These are phyloP conservation scores for Lepidocyrtinus sp. DNA, from an alignment of 2,888 invertebrate genomes.

Conservation along the genomic window DNA sequence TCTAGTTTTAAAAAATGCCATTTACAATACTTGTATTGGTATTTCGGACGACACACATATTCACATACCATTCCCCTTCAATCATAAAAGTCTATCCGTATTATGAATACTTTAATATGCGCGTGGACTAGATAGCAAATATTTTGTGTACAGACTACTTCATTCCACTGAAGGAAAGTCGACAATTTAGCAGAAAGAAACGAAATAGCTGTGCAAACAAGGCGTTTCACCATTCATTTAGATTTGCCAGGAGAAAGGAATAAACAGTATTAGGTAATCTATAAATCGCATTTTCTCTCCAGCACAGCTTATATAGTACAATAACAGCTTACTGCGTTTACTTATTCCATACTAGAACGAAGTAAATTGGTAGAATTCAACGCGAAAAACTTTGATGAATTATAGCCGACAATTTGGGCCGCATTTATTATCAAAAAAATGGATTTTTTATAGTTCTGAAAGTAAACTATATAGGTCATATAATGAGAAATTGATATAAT, in stretches of 20 bases:
- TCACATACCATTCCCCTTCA: not conserved
- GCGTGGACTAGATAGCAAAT: not conserved
- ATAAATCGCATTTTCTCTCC: not conserved
- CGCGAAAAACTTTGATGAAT: no score
- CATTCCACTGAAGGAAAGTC: not conserved
- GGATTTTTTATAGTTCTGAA: no score
- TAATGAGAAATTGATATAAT: no score
- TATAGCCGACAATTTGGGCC: no score
- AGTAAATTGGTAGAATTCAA: no score
- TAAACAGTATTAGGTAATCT: not conserved
- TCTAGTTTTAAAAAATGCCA: not conserved
- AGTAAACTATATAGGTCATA: no score
- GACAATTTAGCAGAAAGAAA: not conserved
- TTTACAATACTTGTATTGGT: not conserved
- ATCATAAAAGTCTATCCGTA: not conserved
- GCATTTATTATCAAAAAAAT: no score
- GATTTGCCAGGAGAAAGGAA: not conserved
- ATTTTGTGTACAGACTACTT: not conserved
- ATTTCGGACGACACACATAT: not conserved
- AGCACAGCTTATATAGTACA: not conserved
- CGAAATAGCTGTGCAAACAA: not conserved
- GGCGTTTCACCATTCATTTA: not conserved
- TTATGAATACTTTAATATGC: not conserved
- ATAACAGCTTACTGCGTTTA: no score
- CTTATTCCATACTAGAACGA: no score